Conservation (phyloP, 2,888 invertebrate species). For the Ptychoptera albimana region DNA sequence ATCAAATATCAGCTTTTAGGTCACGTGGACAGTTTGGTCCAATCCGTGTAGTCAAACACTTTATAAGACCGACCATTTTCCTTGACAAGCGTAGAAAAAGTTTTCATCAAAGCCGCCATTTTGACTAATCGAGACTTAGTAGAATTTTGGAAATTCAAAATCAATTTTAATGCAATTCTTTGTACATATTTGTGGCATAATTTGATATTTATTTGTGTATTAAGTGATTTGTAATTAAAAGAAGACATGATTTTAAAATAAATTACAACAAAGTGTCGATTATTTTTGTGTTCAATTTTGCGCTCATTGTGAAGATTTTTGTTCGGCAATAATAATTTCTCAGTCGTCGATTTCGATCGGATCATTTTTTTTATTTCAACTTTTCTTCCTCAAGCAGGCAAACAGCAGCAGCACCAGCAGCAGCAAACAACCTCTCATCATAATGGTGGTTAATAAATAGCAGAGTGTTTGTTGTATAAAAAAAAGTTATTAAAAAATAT, state of each 20-base stretch:
- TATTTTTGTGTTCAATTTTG: constrained; percentile 10
- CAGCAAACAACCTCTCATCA: too few relatives aligned
- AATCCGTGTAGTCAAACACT: constrained; percentile 31
- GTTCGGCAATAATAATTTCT: constrained; percentile 5
- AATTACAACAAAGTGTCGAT: constrained; percentile 8
- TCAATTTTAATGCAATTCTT: constrained; percentile 12
- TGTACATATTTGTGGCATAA: constrained; percentile 3
- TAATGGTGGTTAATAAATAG: too few relatives aligned
- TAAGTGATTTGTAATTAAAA: constrained; percentile 6
- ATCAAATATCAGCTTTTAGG: constrained; percentile 5
- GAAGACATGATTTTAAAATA: constrained; percentile 5
- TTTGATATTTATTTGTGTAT: constrained; percentile 7
- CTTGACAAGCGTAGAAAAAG: constrained; percentile 91
- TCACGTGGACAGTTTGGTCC: constrained; percentile 21
- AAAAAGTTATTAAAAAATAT: too few relatives aligned
- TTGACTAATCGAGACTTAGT: constrained; percentile 64
- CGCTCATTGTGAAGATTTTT: constrained; percentile 10
- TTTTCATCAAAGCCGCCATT: constrained; percentile 77
- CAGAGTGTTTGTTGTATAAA: too few relatives aligned
- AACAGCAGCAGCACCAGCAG: too few relatives aligned
- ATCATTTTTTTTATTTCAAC: constrained; percentile 11
- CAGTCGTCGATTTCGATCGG: constrained; percentile 16
- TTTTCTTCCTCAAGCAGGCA: neutral
- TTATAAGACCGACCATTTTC: constrained; percentile 43
- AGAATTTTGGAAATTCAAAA: constrained; percentile 35